Percentiles rank a stretch among this genome's conserved stretches.
phyloP scores from a whole-genome alignment of 2,797 vertebrate genomes.

The Streptopelia turtur region DNA sequence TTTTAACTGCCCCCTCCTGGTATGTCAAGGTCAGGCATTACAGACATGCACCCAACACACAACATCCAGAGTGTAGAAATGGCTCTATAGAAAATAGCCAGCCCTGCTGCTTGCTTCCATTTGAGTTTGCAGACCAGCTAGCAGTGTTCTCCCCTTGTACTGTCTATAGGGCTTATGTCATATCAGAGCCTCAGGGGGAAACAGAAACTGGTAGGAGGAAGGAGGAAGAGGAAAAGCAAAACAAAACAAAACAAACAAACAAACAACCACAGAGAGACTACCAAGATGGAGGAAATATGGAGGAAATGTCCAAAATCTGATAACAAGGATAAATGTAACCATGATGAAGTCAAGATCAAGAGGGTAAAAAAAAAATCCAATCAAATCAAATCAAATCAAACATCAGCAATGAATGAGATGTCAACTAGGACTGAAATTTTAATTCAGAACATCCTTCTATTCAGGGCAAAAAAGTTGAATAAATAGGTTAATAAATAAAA shows the following conservation, averaged over 20 bases:
- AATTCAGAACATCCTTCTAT: not conserved
- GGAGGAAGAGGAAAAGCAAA: not conserved
- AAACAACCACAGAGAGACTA: no score
- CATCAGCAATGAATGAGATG: not conserved
- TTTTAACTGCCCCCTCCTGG: conserved; percentile 39
- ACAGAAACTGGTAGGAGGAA: not conserved
- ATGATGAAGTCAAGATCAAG: not conserved
- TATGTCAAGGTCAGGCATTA: not conserved
- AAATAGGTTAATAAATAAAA: not conserved
- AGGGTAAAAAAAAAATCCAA: not conserved
- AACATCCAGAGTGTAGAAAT: not conserved
- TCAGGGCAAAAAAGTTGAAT: not conserved
- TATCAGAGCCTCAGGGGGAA: not conserved
- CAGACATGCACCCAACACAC: not conserved
- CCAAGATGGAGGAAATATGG: not conserved
- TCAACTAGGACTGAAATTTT: not conserved
- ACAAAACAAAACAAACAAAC: not conserved
- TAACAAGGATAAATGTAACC: not conserved
- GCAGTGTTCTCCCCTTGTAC: not conserved
- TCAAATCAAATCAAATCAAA: not conserved
- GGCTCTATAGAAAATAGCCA: not conserved
- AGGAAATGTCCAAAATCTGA: not conserved
- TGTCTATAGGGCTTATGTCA: not conserved
- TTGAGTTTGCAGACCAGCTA: not conserved
- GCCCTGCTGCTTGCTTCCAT: not conserved